Evolutionary conservation across 2,888 invertebrate species (phyloP).

Genomic region (Sylvicola fuscatus): DNA sequence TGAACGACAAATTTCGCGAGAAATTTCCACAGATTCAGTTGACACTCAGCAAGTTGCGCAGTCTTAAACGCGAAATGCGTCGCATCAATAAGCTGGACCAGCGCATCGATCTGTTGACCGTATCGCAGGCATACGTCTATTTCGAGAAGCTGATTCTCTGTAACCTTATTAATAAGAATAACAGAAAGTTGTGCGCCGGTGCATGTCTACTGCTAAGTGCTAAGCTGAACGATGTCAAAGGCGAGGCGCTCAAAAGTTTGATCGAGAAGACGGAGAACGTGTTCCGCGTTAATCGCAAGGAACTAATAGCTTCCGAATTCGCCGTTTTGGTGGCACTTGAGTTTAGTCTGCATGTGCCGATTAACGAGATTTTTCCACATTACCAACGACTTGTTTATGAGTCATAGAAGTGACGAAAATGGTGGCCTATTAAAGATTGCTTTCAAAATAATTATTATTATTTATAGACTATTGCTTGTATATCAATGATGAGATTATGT

Average conservation of each 20-base stretch:
- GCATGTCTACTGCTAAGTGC: slow-evolving; percentile 86
- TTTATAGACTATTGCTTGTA: too few species aligned
- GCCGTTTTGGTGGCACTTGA: slow-evolving; percentile 86
- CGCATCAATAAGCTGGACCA: slow-evolving; percentile 73
- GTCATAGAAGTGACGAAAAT: slow-evolving; percentile 39
- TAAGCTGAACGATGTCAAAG: slow-evolving; percentile 93
- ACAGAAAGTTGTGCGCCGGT: slow-evolving; percentile 88
- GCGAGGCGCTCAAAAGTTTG: slow-evolving; percentile 61
- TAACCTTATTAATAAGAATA: slow-evolving; percentile 82
- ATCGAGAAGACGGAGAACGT: slow-evolving; percentile 87
- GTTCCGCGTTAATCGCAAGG: slow-evolving; percentile 78
- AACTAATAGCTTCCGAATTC: slow-evolving; percentile 80
- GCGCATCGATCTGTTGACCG: slow-evolving; percentile 68
- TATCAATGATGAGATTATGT: too few species aligned
- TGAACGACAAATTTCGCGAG: slow-evolving; percentile 90
- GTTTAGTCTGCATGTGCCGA: slow-evolving; percentile 82
- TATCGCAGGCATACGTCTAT: slow-evolving; percentile 95
- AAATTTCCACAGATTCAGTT: slow-evolving; percentile 89
- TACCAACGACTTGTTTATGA: slow-evolving; percentile 87
- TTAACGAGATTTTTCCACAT: slow-evolving; percentile 82
- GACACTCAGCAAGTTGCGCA: slow-evolving; percentile 85
- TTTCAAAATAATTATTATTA: too few species aligned
- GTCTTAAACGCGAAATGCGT: slow-evolving; percentile 89
- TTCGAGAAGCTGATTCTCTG: slow-evolving; percentile 90
- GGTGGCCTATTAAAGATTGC: too few species aligned